These are phyloP conservation scores for Alces alces DNA, from an alignment of 2,113 vertebrate species.

Conservation along the genomic window DNA sequence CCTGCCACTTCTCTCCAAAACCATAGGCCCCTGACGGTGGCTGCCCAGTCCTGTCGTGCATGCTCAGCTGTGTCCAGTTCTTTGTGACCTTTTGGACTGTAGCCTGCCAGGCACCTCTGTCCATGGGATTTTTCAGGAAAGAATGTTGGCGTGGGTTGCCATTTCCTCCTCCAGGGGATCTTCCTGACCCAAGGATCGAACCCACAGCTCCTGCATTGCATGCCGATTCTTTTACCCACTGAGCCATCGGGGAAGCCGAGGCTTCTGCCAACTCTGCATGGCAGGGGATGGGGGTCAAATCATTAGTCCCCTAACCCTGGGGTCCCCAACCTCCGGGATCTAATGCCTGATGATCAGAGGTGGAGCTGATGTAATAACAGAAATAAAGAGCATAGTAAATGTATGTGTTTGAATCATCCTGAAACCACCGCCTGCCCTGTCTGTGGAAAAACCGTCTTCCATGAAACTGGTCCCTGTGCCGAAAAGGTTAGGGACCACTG, in stretches of 20 bases:
- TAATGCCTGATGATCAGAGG: not conserved
- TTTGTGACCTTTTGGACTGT: not conserved
- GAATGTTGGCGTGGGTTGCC: not conserved
- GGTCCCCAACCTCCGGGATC: not conserved
- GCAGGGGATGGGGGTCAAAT: not conserved
- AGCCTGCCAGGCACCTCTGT: not conserved
- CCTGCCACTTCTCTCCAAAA: not conserved
- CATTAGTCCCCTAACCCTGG: not conserved
- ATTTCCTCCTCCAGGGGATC: not conserved
- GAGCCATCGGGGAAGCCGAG: not conserved
- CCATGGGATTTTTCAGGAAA: not conserved
- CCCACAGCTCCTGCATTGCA: not conserved
- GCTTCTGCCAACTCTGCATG: accelerated
- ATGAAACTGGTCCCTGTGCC: not conserved
- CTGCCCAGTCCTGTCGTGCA: not conserved
- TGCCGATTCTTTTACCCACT: not conserved
- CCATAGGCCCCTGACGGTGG: accelerated
- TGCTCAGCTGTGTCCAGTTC: not conserved
- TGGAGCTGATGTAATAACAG: not conserved
- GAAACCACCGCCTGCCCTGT: not conserved
- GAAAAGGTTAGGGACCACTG: not conserved
- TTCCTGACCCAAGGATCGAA: not conserved
- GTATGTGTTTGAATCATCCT: not conserved
- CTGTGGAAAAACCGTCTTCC: not conserved
- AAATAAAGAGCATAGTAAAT: not conserved